Conservation (phyloP, 2,888 invertebrate genomes). For the Nineta flava region DNA sequence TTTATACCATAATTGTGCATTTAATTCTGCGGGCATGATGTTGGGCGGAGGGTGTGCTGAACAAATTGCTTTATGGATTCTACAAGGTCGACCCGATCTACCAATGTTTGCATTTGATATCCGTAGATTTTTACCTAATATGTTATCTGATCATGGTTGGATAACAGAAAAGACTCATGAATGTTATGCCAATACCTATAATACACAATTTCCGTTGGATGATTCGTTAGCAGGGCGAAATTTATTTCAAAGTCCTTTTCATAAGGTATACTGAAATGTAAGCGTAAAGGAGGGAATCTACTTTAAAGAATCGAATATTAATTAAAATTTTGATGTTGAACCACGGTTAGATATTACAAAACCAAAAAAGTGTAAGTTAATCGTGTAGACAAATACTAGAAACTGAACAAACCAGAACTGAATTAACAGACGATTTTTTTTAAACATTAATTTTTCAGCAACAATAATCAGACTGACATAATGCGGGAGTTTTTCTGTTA, state of each 20-base stretch:
- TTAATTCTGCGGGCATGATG: conserved; percentile 88
- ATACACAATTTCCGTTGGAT: conserved; percentile 67
- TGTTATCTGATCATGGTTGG: conserved; percentile 58
- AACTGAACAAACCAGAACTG: too few species aligned
- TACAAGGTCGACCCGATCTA: conserved; percentile 63
- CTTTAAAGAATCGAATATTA: too few species aligned
- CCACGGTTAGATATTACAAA: too few species aligned
- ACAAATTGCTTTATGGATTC: conserved; percentile 73
- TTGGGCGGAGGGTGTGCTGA: conserved; percentile 75
- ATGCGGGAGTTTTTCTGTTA: too few species aligned
- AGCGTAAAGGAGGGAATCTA: too few species aligned
- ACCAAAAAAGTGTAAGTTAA: too few species aligned
- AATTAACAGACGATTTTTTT: too few species aligned
- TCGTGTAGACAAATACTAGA: too few species aligned
- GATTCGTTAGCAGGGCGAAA: conserved; percentile 69
- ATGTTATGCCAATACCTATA: conserved; percentile 76
- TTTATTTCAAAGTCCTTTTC: conserved; percentile 47
- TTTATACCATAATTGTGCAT: conserved; percentile 72
- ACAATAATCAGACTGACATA: too few species aligned
- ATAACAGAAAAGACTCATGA: conserved; percentile 71
- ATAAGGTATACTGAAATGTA: conserved; percentile 32
- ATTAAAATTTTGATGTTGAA: too few species aligned
- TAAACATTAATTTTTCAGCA: too few species aligned
- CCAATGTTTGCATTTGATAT: conserved; percentile 81
- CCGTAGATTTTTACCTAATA: conserved; percentile 60